These are phyloP conservation scores for Drosophila rhopaloa DNA, from an alignment of 1,140 invertebrate species.

Conservation along the genomic window DNA sequence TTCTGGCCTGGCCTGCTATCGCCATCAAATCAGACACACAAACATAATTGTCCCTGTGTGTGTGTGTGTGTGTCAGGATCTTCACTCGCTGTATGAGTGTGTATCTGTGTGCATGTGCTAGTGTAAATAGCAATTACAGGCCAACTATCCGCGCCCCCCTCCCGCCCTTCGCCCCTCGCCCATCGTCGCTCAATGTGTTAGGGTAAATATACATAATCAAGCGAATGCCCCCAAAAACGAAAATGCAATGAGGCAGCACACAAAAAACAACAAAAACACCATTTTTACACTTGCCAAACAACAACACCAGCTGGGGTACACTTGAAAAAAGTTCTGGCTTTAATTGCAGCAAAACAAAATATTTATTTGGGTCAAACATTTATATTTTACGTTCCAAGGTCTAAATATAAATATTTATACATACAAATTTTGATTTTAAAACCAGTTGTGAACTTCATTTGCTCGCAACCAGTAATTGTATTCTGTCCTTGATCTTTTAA, in stretches of 20 bases:
- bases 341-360: no score
- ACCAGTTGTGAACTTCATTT: no score
- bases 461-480: no score
- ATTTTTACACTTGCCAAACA: constrained; percentile 28
- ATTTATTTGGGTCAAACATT: background rate
- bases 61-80: constrained; percentile 19
- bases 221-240: constrained; percentile 54
- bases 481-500: no score
- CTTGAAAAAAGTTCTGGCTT: background rate
- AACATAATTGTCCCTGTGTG: constrained; percentile 35
- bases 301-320: constrained; percentile 15
- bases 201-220: constrained; percentile 53
- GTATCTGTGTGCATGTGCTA: constrained; percentile 14
- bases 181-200: constrained; percentile 20
- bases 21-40: constrained; percentile 69
- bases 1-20: constrained; percentile 68
- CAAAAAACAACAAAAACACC: constrained; percentile 22
- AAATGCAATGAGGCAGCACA: constrained; percentile 44
- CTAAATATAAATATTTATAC: no score
- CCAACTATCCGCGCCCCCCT: constrained; percentile 11
- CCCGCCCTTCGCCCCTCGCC: background rate
- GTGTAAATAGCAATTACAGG: constrained; percentile 76
- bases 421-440: no score
- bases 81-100: constrained; percentile 2
- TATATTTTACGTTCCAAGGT: no score